Percentiles rank a stretch among this genome's conserved stretches.
phyloP scores from a whole-genome alignment of 2,888 invertebrate genomes.

The Nebria salina region DNA sequence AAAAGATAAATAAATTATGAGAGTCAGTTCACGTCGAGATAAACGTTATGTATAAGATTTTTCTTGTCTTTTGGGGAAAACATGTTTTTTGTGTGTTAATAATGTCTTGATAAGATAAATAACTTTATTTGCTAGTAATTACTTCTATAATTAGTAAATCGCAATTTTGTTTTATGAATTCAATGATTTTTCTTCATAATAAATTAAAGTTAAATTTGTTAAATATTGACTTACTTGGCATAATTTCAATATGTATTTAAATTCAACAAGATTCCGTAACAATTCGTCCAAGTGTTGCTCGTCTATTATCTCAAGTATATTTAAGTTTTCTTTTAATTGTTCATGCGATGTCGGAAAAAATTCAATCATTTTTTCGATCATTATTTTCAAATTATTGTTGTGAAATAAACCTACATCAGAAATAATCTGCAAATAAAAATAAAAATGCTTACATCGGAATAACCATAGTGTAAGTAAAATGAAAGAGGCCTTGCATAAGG shows the following conservation, averaged over 20 bases:
- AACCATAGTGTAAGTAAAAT: not conserved
- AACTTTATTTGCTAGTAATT: not conserved
- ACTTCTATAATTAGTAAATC: conserved; percentile 5
- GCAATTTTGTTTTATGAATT: not conserved
- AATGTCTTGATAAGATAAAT: not conserved
- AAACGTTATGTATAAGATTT: conserved; percentile 25
- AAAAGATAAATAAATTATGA: conserved; percentile 31
- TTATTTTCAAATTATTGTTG: conserved; percentile 24
- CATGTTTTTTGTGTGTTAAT: not conserved
- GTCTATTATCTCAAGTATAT: conserved; percentile 29
- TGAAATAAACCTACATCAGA: conserved; percentile 33
- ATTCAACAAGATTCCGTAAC: conserved; percentile 35
- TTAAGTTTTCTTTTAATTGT: conserved; percentile 30
- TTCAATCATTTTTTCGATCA: conserved; percentile 22
- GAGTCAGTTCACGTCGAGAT: conserved; percentile 33
- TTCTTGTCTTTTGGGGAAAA: conserved; percentile 4
- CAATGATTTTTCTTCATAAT: not conserved
- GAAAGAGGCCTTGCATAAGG: conserved; percentile 23
- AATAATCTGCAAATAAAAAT: conserved; percentile 33
- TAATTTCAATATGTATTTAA: conserved; percentile 38
- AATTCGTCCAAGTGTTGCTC: conserved; percentile 27
- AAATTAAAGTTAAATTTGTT: not conserved
- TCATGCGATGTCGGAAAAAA: conserved; percentile 13
- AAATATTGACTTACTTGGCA: conserved; percentile 30
- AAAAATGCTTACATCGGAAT: not conserved